Conservation (phyloP, 2,113 vertebrate genomes). For the Camelus dromedarius region DNA sequence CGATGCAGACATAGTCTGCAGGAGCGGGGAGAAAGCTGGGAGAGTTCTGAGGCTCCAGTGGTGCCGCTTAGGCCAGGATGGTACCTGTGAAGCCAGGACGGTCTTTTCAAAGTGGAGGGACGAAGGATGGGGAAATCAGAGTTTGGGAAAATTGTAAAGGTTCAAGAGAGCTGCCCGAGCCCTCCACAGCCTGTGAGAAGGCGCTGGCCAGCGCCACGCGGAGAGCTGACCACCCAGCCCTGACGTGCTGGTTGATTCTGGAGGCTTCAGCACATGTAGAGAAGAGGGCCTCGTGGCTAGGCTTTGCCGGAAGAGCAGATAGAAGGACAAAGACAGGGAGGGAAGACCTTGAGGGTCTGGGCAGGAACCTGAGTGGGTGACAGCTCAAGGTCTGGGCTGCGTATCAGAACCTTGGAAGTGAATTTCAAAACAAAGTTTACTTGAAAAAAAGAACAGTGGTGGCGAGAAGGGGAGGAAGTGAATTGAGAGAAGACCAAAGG, state of each 20-base stretch:
- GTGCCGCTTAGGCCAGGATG: too few species aligned
- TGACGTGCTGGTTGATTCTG: neutral
- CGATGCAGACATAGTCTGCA: rapidly evolving
- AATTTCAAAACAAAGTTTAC: too few species aligned
- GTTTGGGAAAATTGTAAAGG: neutral
- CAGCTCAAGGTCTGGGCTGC: too few species aligned
- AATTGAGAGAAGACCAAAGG: neutral
- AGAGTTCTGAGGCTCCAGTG: neutral
- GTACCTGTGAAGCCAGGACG: neutral
- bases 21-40: neutral
- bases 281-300: rapidly evolving
- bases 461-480: rapidly evolving
- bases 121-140: neutral
- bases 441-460: too few species aligned
- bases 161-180: neutral
- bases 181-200: neutral
- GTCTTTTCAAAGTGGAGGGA: neutral
- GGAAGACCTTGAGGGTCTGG: neutral
- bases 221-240: neutral
- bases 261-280: neutral
- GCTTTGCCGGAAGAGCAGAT: neutral
- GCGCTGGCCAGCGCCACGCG: neutral
- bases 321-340: neutral
- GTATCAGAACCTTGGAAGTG: too few species aligned
- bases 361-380: rapidly evolving